Evolutionary conservation across 2,113 vertebrate species (phyloP).

Genomic region (Oenanthe oenanthe): DNA sequence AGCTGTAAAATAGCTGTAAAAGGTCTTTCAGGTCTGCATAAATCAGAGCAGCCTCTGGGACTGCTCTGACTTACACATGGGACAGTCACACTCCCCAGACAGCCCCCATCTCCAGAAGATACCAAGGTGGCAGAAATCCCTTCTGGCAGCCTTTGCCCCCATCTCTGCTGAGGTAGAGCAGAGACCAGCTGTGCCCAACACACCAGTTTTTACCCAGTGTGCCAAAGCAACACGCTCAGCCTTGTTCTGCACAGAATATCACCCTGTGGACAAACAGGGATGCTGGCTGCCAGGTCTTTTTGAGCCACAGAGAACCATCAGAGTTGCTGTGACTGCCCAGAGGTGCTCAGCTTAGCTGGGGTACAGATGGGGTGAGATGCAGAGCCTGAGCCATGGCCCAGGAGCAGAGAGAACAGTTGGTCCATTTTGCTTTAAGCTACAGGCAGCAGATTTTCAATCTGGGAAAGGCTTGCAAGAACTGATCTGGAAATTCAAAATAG

Average conservation of each 20-base stretch:
- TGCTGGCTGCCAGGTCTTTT: background rate
- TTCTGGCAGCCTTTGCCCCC: background rate
- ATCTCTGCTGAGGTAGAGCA: background rate
- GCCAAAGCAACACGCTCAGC: background rate
- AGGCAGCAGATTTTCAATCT: slow-evolving; percentile 30
- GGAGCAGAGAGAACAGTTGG: slow-evolving; percentile 10
- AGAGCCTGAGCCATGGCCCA: background rate
- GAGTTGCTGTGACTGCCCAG: background rate
- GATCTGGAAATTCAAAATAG: slow-evolving; percentile 19
- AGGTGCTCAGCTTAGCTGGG: background rate
- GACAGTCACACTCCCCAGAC: background rate
- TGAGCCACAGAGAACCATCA: background rate
- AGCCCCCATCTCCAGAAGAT: background rate
- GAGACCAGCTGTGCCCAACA: background rate
- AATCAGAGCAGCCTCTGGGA: background rate
- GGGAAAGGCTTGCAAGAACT: slow-evolving; percentile 10
- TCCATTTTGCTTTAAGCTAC: slow-evolving; percentile 10
- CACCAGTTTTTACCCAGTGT: background rate
- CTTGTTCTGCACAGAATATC: background rate
- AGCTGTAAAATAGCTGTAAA: background rate
- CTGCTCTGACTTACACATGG: background rate
- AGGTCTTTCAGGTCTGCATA: background rate
- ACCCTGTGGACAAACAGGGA: background rate
- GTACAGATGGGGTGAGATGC: slow-evolving; percentile 3
- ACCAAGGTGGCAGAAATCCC: background rate